A percentile compares a stretch with the other conserved stretches of the same genome.
These are phyloP conservation scores for Tragulus kanchil DNA, from an alignment of 2,113 vertebrate species.

Conservation along the genomic window DNA sequence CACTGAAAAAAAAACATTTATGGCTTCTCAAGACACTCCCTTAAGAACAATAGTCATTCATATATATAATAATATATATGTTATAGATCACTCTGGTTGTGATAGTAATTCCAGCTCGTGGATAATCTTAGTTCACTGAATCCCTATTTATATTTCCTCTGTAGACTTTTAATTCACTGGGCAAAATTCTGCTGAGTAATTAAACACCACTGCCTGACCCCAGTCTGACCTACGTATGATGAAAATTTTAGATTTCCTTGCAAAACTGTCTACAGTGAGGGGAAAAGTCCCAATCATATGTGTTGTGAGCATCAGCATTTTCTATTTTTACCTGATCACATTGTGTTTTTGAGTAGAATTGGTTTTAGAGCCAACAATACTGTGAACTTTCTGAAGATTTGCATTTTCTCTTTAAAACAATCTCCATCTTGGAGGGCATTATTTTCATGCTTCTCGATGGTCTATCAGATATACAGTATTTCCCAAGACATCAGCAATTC, in stretches of 20 bases:
- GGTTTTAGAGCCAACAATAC: not conserved
- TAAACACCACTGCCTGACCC: not conserved
- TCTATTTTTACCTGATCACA: conserved; percentile 22
- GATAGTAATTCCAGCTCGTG: not conserved
- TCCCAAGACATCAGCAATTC: not conserved
- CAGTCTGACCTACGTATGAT: not conserved
- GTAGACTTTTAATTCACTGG: not conserved
- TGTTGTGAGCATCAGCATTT: conserved; percentile 25
- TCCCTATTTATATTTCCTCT: not conserved
- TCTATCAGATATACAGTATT: not conserved
- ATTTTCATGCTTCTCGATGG: conserved; percentile 2
- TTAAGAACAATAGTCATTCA: not conserved
- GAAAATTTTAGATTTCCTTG: conserved; percentile 42
- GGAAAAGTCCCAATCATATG: not conserved
- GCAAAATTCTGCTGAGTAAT: not conserved
- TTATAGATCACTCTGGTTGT: not conserved
- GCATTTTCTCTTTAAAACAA: not conserved
- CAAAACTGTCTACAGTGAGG: not conserved
- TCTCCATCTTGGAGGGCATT: not conserved
- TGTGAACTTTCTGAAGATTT: not conserved
- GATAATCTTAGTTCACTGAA: not conserved
- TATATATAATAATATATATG: not conserved
- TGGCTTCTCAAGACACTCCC: not conserved
- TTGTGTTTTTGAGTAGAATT: not conserved
- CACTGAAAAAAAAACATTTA: not conserved